Conservation (phyloP, 2,113 vertebrate species). For the Plestiodon gilberti region DNA sequence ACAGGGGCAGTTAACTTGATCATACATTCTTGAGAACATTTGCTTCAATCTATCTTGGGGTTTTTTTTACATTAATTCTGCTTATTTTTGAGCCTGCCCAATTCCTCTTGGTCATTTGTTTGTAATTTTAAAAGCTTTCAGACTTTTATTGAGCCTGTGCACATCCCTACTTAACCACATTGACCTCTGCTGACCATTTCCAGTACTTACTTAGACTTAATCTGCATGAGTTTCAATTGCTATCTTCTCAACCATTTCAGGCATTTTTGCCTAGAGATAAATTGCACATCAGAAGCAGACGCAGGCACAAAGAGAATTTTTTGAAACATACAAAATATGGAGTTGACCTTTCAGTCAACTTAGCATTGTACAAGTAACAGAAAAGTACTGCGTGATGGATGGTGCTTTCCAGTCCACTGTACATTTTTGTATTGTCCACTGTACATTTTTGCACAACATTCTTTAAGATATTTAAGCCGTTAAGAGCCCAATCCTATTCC, state of each 20-base stretch:
- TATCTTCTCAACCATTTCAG: conserved; percentile 1
- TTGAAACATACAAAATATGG: neutral
- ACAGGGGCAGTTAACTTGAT: neutral
- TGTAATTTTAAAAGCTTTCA: neutral
- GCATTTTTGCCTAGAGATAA: neutral
- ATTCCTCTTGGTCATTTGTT: neutral
- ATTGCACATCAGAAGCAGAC: accelerated
- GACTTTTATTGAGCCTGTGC: conserved; percentile 14
- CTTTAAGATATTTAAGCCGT: neutral
- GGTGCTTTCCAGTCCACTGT: neutral
- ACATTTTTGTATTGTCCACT: neutral
- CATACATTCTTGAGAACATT: neutral
- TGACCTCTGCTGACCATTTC: conserved; percentile 12
- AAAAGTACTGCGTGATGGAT: neutral
- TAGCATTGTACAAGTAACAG: neutral
- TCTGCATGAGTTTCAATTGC: neutral
- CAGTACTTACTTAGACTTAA: conserved; percentile 6
- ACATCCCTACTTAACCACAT: conserved; percentile 11
- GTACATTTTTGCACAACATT: neutral
- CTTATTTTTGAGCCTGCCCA: neutral
- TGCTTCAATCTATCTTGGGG: neutral
- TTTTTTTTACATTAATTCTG: neutral
- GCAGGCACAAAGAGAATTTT: neutral
- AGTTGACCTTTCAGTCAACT: neutral
- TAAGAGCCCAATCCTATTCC: neutral